A percentile compares a stretch with the other conserved stretches of the same genome.
phyloP scores from a whole-genome alignment of 2,888 invertebrate genomes.

The Dynastes tityus region DNA sequence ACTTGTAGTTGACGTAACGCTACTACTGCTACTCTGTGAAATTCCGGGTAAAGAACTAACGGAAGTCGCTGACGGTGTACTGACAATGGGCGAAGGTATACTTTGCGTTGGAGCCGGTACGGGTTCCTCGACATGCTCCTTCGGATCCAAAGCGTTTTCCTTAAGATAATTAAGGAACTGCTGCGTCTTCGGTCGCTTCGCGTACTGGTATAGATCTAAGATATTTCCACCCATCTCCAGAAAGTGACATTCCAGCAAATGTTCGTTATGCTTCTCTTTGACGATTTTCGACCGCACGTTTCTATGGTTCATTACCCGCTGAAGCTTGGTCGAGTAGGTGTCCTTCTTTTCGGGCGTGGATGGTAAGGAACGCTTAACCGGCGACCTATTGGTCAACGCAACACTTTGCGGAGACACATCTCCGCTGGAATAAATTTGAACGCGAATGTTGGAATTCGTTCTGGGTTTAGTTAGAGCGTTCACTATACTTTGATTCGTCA shows the following conservation, averaged over 20 bases:
- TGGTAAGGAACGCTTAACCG: slow-evolving; percentile 71
- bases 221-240: slow-evolving; percentile 88
- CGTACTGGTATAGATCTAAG: slow-evolving; percentile 90
- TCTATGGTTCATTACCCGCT: slow-evolving; percentile 81
- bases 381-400: slow-evolving; percentile 62
- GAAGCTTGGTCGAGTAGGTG: slow-evolving; percentile 74
- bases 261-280: slow-evolving; percentile 84
- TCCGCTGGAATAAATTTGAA: slow-evolving; percentile 62
- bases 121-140: slow-evolving; percentile 60
- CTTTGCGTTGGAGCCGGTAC: slow-evolving; percentile 22
- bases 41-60: slow-evolving; percentile 68
- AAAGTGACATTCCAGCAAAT: slow-evolving; percentile 89
- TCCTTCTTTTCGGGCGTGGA: slow-evolving; percentile 70
- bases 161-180: slow-evolving; percentile 84
- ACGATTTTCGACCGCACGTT: slow-evolving; percentile 79
- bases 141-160: slow-evolving; percentile 71
- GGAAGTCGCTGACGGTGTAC: slow-evolving; percentile 66
- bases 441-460: slow-evolving; percentile 64
- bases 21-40: slow-evolving; percentile 56
- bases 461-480: slow-evolving; percentile 67
- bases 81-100: slow-evolving; percentile 52
- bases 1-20: slow-evolving; percentile 37
- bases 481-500: slow-evolving; percentile 69
- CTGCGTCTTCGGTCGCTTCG: slow-evolving; percentile 84
- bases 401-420: slow-evolving; percentile 57